phyloP scores from a whole-genome alignment of 2,888 invertebrate genomes.

The Blomia tropicalis region DNA sequence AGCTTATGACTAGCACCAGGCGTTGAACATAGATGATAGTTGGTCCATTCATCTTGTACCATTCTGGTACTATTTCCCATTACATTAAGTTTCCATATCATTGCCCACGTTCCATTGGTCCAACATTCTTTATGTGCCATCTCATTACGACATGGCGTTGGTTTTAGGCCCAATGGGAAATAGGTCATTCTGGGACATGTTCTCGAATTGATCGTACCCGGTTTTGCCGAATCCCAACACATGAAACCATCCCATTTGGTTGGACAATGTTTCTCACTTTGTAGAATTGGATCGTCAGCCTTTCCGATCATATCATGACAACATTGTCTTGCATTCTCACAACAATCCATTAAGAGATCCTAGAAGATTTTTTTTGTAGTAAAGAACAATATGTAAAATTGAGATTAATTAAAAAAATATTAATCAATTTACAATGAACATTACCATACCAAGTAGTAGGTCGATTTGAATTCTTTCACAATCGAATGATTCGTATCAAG shows the following conservation, averaged over 20 bases:
- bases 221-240: conserved; percentile 43
- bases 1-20: conserved; percentile 41
- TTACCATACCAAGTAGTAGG: conserved; percentile 21
- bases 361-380: too few relatives aligned
- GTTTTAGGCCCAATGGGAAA: conserved; percentile 34
- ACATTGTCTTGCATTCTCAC: conserved; percentile 26
- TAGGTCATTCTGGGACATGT: conserved; percentile 41
- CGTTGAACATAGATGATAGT: conserved; percentile 44
- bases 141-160: conserved; percentile 45
- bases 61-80: neutral
- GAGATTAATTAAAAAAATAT: neutral
- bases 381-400: too few relatives aligned
- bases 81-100: conserved; percentile 28
- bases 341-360: conserved; percentile 24
- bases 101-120: conserved; percentile 42
- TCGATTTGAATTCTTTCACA: conserved; percentile 17
- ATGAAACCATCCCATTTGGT: conserved; percentile 50
- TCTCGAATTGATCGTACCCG: conserved; percentile 37
- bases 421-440: neutral
- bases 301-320: conserved; percentile 25
- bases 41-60: conserved; percentile 38
- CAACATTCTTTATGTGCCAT: conserved; percentile 45
- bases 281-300: neutral
- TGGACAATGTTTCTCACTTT: conserved; percentile 37
- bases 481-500: conserved; percentile 5